phyloP scores from a whole-genome alignment of 2,113 vertebrate species.

The Aspidoscelis tigris region DNA sequence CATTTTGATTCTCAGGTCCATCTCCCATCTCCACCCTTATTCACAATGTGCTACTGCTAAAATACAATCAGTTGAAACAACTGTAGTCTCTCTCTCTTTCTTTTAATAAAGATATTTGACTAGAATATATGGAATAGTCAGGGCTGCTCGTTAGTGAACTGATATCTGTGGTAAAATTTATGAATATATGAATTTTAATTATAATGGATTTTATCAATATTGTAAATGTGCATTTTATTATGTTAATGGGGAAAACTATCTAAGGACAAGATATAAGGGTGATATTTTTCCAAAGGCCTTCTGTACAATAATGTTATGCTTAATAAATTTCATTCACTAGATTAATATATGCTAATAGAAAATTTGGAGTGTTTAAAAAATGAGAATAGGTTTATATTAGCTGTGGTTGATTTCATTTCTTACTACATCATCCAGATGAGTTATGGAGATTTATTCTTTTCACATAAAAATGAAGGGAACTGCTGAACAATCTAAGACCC shows the following conservation, averaged over 20 bases:
- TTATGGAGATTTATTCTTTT: constrained; percentile 35
- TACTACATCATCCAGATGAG: constrained; percentile 18
- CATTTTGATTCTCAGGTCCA: too few species aligned
- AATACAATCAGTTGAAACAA: too few species aligned
- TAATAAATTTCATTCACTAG: neutral
- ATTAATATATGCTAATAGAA: constrained; percentile 31
- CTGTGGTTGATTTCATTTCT: constrained; percentile 20
- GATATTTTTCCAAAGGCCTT: neutral
- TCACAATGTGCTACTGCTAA: too few species aligned
- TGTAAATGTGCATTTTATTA: neutral
- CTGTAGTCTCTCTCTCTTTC: too few species aligned
- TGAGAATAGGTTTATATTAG: constrained; percentile 14
- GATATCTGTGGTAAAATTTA: neutral
- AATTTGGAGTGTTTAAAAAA: constrained; percentile 32
- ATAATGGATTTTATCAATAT: neutral
- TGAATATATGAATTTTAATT: neutral
- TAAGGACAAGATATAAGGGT: neutral
- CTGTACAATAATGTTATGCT: neutral
- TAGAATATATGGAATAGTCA: neutral
- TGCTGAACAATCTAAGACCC: constrained; percentile 19
- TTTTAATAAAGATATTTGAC: too few species aligned
- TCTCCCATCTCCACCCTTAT: too few species aligned
- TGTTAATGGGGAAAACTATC: neutral
- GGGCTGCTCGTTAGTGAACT: neutral
- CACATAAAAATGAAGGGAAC: neutral